Percentiles rank a stretch among this genome's conserved stretches.
These are phyloP conservation scores for Furcifer pardalis DNA, from an alignment of 2,797 vertebrate species.

Conservation along the genomic window DNA sequence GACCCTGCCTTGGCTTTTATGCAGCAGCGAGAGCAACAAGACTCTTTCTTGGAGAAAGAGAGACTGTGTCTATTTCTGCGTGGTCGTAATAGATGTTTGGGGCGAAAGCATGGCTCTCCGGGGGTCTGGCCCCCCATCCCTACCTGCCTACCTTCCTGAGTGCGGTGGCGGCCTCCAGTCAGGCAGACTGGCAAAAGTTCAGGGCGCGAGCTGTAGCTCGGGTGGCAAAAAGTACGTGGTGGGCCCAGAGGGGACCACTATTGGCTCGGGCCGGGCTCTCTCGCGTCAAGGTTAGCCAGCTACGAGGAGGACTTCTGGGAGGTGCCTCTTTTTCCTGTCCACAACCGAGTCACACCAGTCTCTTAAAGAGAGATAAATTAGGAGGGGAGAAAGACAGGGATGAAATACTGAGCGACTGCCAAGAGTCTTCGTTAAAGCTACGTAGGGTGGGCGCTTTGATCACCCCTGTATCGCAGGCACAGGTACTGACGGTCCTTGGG, in stretches of 20 bases:
- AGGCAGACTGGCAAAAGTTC: neutral
- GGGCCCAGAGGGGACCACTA: no score
- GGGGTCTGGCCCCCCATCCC: neutral
- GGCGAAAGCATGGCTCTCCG: neutral
- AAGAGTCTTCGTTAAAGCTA: slow-evolving; percentile 21
- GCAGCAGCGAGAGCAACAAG: neutral
- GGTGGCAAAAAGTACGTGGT: no score
- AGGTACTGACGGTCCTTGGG: slow-evolving; percentile 37
- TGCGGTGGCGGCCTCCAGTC: no score
- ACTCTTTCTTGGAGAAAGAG: neutral
- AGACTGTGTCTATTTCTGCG: no score
- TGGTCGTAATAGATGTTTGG: no score
- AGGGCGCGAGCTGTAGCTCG: no score
- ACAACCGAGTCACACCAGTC: no score
- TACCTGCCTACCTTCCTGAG: no score
- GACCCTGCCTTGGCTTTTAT: neutral
- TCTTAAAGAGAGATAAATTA: neutral
- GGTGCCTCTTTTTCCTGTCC: neutral
- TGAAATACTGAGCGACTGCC: neutral
- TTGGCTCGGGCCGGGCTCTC: no score
- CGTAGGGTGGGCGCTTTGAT: neutral
- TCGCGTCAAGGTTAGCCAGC: neutral
- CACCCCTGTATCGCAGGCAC: slow-evolving; percentile 27
- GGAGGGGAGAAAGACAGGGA: no score
- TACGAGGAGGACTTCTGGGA: neutral